Evolutionary conservation across 2,797 vertebrate genomes (phyloP).

Genomic region (Microtus agrestis): DNA sequence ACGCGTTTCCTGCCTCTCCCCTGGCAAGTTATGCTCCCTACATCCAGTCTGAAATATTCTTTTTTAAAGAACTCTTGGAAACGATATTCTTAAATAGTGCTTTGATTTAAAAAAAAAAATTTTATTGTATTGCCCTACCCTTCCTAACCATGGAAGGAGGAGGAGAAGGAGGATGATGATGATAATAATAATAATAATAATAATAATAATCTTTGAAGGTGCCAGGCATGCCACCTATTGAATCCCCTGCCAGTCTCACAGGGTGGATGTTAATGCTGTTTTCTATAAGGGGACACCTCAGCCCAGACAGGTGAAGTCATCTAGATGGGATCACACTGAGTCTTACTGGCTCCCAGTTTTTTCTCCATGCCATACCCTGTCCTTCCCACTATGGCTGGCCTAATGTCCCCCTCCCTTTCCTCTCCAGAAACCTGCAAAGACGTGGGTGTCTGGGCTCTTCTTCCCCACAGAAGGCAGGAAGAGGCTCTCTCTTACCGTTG

Average conservation of each 20-base stretch:
- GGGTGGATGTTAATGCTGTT: not conserved
- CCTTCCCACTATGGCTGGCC: not conserved
- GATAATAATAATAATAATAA: fast-evolving
- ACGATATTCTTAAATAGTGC: not conserved
- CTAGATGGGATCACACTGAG: not conserved
- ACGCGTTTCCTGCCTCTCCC: not conserved
- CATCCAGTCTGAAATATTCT: not conserved
- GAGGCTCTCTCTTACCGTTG: not conserved
- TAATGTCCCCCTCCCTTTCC: not conserved
- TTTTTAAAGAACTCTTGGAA: not conserved
- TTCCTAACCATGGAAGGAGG: not conserved
- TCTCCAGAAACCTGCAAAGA: slow-evolving; percentile 25
- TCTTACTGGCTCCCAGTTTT: not conserved
- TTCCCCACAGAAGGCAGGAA: slow-evolving; percentile 50
- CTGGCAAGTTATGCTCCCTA: not conserved
- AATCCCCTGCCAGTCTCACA: not conserved
- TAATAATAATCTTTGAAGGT: not conserved
- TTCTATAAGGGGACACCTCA: not conserved
- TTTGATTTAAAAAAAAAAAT: not conserved
- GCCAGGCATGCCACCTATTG: not conserved
- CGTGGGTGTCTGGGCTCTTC: not conserved
- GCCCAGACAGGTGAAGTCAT: slow-evolving; percentile 16
- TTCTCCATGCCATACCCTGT: not conserved
- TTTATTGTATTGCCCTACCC: not conserved
- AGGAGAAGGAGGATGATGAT: too few species aligned